Base-by-base conservation (phyloP, 2,113 vertebrate genomes). In the Apistogramma diplotaenia region DNA sequence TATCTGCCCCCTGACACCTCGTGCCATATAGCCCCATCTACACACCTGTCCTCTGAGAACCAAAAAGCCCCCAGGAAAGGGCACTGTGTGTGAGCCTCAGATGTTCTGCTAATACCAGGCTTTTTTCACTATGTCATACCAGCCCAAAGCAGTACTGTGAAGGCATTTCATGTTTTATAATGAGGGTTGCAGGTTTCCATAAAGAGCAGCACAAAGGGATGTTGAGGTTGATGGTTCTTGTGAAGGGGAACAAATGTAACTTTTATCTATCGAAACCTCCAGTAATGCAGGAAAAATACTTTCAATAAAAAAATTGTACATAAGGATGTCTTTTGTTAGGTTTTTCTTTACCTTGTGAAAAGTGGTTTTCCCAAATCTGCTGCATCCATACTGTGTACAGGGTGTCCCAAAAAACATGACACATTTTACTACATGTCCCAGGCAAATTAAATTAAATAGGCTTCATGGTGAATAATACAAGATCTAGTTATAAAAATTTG, bases 1-100 rank as follows among this genome's bases (percentile, higher is more conserved):
- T 40, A 27, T 74, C 55, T 72, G 86, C 78, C 84, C 82, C 83
- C 59, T 76, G 74, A 67, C 67, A 19, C 23, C 29, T 78, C 67
- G 4, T 9, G 65, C 19, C 65, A 43, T 55, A 29, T 49, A 74
- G 58, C 67, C 74, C 79, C 77, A 51, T 77, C 13, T 1, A 16
- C 76, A 80, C 84, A 83, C 71, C 78, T 78, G 77, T 76, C 83
- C 67, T 90, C 84, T 54, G 85, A 78, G 86, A 89, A 53, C 3
- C 35, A 49, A 7, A 76, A 56, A 35, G 82, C 84, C 82, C 43
- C 74, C 67, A n/a, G 84, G 85, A 82, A 80, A 87, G 83, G 75
- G 88, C 78, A 83, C 74, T 2, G 53, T 31, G 71, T 62, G 31
- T 12, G 57, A 37, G 37, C 71, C 60, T 27, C 43, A 71, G 67